phyloP scores from a whole-genome alignment of 2,797 vertebrate species.

The Etheostoma nigrum region DNA sequence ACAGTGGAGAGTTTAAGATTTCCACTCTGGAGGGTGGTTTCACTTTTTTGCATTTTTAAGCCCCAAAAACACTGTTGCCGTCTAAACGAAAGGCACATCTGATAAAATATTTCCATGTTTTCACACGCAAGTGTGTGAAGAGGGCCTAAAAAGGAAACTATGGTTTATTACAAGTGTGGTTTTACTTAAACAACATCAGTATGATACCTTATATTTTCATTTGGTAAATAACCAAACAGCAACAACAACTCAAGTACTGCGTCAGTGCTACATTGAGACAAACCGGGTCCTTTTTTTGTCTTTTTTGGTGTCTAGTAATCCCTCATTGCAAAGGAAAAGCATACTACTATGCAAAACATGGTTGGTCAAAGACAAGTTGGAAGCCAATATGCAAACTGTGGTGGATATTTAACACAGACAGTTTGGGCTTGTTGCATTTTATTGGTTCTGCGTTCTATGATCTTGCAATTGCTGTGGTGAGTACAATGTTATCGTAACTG shows the following conservation, averaged over 20 bases:
- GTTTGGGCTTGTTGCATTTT: not conserved
- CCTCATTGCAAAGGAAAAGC: not conserved
- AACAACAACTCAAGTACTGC: not conserved
- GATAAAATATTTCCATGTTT: too few species aligned
- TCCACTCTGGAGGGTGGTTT: too few species aligned
- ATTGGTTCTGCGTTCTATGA: not conserved
- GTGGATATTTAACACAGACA: not conserved
- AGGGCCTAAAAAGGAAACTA: not conserved
- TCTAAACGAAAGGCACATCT: too few species aligned
- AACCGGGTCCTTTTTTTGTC: not conserved
- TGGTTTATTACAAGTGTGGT: not conserved
- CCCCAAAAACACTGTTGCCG: too few species aligned
- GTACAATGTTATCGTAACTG: not conserved
- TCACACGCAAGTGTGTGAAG: too few species aligned
- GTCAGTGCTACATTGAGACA: not conserved
- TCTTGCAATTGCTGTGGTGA: not conserved
- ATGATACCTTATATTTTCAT: not conserved
- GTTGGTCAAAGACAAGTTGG: not conserved
- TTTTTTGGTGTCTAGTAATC: not conserved
- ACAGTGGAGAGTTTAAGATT: too few species aligned
- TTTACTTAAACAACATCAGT: too few species aligned
- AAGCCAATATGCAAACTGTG: not conserved
- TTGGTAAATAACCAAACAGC: not conserved
- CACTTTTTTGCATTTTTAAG: too few species aligned
- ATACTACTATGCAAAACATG: not conserved